These are phyloP conservation scores for Phylloscopus whistleri DNA, from an alignment of 2,113 vertebrate species.

Conservation along the genomic window DNA sequence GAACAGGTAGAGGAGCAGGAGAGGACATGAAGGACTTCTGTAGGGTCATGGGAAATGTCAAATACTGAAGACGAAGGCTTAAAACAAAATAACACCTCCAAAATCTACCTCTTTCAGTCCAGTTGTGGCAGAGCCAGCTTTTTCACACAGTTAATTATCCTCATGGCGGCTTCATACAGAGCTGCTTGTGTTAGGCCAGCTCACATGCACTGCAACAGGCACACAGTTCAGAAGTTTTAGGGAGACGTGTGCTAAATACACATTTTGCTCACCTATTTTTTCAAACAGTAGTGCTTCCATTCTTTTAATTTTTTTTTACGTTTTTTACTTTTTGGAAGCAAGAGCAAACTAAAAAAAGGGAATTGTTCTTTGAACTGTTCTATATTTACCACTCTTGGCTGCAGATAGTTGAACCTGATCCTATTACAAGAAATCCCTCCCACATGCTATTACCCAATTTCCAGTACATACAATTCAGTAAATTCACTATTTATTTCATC, in stretches of 20 bases:
- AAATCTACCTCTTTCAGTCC: not conserved
- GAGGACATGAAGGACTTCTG: not conserved
- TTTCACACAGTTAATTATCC: not conserved
- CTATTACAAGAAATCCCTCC: slow-evolving; percentile 13
- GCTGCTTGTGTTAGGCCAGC: not conserved
- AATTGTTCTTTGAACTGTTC: not conserved
- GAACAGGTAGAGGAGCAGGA: not conserved
- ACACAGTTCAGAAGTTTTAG: not conserved
- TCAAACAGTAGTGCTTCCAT: not conserved
- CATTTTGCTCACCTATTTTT: not conserved
- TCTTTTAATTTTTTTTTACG: not conserved
- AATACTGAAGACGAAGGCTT: not conserved
- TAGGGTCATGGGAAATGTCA: not conserved
- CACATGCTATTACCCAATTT: not conserved
- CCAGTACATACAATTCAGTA: not conserved
- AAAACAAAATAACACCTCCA: not conserved
- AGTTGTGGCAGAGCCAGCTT: not conserved
- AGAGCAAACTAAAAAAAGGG: not conserved
- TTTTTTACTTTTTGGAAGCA: not conserved
- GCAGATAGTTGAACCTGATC: not conserved
- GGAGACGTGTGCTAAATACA: not conserved
- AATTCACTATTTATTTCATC: not conserved
- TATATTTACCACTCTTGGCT: not conserved
- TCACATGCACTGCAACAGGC: not conserved
- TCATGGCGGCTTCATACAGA: not conserved